These are phyloP conservation scores for Heliconius congener DNA, from an alignment of 1,140 invertebrate genomes.

Conservation along the genomic window DNA sequence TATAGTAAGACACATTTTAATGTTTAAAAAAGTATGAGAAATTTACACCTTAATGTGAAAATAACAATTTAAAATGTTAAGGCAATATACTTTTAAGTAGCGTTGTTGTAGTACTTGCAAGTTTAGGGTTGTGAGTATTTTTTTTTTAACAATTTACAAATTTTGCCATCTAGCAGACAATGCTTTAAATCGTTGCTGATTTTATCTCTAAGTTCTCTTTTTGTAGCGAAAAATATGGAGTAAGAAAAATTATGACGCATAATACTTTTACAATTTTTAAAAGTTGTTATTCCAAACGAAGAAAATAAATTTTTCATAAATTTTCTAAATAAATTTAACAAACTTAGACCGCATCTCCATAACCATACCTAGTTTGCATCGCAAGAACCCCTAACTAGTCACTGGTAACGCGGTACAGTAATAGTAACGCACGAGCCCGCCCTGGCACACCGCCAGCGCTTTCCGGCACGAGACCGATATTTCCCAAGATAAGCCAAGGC, in stretches of 20 bases:
- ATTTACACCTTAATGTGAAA: neutral
- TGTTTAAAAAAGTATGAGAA: neutral
- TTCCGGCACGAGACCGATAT: conserved; percentile 62
- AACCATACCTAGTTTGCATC: neutral
- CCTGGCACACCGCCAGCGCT: conserved; percentile 64
- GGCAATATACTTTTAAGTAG: neutral
- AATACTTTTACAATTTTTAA: too few species aligned
- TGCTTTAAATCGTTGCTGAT: too few species aligned
- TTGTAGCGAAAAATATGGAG: too few species aligned
- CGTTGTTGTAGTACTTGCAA: too few species aligned
- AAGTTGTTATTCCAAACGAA: too few species aligned
- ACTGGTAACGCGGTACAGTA: conserved; percentile 23
- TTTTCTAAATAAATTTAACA: too few species aligned
- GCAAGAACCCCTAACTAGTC: conserved; percentile 11
- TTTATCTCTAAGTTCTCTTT: too few species aligned
- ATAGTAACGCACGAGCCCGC: conserved; percentile 43
- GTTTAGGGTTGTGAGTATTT: too few species aligned
- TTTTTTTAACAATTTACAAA: neutral
- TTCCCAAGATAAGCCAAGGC: conserved; percentile 63
- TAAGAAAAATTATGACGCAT: too few species aligned
- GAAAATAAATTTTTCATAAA: too few species aligned
- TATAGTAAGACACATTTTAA: neutral
- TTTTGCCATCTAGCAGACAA: neutral
- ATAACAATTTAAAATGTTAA: neutral
- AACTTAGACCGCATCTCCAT: too few species aligned